These are phyloP conservation scores for Glossosoma conforme DNA, from an alignment of 1,140 invertebrate genomes.

Conservation along the genomic window DNA sequence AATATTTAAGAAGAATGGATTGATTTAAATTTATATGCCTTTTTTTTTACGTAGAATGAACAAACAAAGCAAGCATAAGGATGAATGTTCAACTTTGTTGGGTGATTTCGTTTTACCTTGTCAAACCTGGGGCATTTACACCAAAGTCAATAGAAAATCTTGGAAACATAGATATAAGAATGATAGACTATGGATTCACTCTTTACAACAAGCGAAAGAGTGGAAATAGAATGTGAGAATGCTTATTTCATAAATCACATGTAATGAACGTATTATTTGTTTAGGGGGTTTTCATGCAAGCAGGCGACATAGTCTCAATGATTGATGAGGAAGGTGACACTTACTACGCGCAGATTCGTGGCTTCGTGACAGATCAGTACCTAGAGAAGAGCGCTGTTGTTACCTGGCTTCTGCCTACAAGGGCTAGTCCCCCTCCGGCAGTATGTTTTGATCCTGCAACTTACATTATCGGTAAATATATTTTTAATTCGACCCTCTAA, in stretches of 20 bases:
- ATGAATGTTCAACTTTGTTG: too few species aligned
- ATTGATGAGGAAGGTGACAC: slow-evolving; percentile 68
- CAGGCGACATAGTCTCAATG: slow-evolving; percentile 86
- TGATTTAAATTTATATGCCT: too few species aligned
- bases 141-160: too few species aligned
- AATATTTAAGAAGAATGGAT: too few species aligned
- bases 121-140: too few species aligned
- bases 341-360: slow-evolving; percentile 86
- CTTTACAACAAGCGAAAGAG: background rate
- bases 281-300: slow-evolving; percentile 77
- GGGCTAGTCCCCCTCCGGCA: slow-evolving; percentile 68
- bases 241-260: too few species aligned
- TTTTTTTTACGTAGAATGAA: too few species aligned
- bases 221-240: too few species aligned
- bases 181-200: background rate
- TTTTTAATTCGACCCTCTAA: too few species aligned
- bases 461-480: slow-evolving; percentile 71
- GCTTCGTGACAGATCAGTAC: slow-evolving; percentile 85
- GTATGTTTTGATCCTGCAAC: slow-evolving; percentile 83
- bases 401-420: slow-evolving; percentile 87
- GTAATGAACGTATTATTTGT: slow-evolving; percentile 7
- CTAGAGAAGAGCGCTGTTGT: slow-evolving; percentile 89
- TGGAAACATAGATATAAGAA: too few species aligned
- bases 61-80: too few species aligned
- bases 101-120: too few species aligned